Conservation (phyloP, 2,888 invertebrate species). For the Clepsis dumicolana region DNA sequence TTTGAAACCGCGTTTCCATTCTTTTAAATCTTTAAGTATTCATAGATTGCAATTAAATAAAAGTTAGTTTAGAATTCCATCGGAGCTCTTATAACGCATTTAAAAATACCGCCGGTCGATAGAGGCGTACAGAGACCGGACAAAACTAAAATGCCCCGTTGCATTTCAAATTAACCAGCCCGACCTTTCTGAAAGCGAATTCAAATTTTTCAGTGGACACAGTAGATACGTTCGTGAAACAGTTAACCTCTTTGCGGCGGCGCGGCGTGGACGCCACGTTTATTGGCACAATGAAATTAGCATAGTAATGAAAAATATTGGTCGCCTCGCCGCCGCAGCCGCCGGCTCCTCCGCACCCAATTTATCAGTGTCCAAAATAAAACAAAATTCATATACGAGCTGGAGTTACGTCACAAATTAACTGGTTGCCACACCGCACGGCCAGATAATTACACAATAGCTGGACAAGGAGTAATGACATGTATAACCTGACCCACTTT, state of each 20-base stretch:
- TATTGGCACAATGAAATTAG: constrained; percentile 84
- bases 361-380: constrained; percentile 66
- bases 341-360: constrained; percentile 62
- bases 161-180: constrained; percentile 79
- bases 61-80: constrained; percentile 13
- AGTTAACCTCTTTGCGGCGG: constrained; percentile 79
- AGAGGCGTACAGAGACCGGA: constrained; percentile 56
- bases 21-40: neutral
- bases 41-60: neutral
- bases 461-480: constrained; percentile 32
- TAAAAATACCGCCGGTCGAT: constrained; percentile 55
- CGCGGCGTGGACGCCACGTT: constrained; percentile 67
- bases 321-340: constrained; percentile 62
- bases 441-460: constrained; percentile 36
- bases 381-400: constrained; percentile 54
- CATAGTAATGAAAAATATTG: constrained; percentile 86
- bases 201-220: constrained; percentile 79
- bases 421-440: constrained; percentile 50
- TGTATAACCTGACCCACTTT: constrained; percentile 32
- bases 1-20: neutral
- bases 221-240: constrained; percentile 75
- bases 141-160: constrained; percentile 73
- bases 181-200: constrained; percentile 75
- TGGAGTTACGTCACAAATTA: constrained; percentile 47
- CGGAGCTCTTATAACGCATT: constrained; percentile 26